These are phyloP conservation scores for Apis florea DNA, from an alignment of 1,140 invertebrate genomes.

Conservation along the genomic window DNA sequence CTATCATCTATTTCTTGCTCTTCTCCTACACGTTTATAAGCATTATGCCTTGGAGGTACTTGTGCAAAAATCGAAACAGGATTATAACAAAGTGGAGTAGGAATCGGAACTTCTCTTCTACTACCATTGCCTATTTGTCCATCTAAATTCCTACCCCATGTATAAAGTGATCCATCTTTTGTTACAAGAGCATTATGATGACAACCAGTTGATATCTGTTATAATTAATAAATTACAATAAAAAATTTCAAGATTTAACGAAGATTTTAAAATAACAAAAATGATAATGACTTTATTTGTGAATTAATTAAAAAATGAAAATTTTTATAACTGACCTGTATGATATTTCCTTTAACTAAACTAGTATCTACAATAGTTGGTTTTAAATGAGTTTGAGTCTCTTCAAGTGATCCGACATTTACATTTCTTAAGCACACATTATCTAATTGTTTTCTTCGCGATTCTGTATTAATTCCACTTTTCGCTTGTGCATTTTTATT, in stretches of 20 bases:
- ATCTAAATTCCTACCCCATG: slow-evolving; percentile 87
- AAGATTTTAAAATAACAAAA: slow-evolving; percentile 6
- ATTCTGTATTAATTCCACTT: slow-evolving; percentile 35
- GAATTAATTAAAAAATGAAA: neutral
- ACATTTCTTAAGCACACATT: slow-evolving; percentile 60
- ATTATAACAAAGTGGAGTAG: slow-evolving; percentile 70
- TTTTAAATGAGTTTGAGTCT: slow-evolving; percentile 80
- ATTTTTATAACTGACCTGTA: slow-evolving; percentile 76
- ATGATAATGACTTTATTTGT: neutral
- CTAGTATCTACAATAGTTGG: slow-evolving; percentile 83
- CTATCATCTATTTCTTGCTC: slow-evolving; percentile 43
- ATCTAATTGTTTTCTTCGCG: slow-evolving; percentile 39
- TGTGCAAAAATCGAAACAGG: slow-evolving; percentile 66
- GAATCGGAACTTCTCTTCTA: slow-evolving; percentile 78
- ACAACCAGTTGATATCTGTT: slow-evolving; percentile 84
- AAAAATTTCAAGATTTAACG: neutral
- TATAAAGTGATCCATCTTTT: slow-evolving; percentile 83
- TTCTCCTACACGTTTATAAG: slow-evolving; percentile 46
- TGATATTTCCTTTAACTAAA: slow-evolving; percentile 81
- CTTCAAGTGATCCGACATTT: slow-evolving; percentile 70
- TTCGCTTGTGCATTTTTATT: slow-evolving; percentile 54
- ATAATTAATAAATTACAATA: neutral
- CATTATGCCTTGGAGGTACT: slow-evolving; percentile 66
- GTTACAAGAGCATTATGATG: slow-evolving; percentile 86
- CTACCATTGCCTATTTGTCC: slow-evolving; percentile 86